Conservation (phyloP, 2,888 invertebrate genomes). For the Macrosoma leucophasiata region DNA sequence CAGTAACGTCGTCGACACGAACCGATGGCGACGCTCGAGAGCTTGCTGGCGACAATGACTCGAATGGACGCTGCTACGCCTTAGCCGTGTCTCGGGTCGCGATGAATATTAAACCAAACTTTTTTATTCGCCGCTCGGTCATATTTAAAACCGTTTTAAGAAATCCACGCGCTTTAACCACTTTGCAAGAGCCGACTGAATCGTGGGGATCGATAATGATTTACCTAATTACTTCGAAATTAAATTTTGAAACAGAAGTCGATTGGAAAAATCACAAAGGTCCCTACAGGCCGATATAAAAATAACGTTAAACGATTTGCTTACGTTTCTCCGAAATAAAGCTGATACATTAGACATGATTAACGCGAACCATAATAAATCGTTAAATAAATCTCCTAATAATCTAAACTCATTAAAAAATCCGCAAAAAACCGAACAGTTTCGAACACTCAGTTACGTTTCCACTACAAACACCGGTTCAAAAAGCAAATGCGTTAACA, state of each 20-base stretch:
- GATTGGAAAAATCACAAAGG: slow-evolving; percentile 18
- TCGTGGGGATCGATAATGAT: slow-evolving; percentile 19
- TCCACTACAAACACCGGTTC: background rate
- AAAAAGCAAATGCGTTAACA: background rate
- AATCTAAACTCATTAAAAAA: background rate
- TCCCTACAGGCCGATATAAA: background rate
- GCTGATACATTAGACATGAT: slow-evolving; percentile 15
- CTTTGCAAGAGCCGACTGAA: slow-evolving; percentile 17
- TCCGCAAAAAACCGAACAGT: too few relatives aligned
- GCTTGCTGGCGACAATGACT: too few relatives aligned
- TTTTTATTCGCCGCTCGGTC: too few relatives aligned
- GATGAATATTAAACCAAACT: too few relatives aligned
- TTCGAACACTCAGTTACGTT: slow-evolving; percentile 4
- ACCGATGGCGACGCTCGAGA: too few relatives aligned
- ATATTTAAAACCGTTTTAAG: slow-evolving; percentile 13
- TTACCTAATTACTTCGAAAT: slow-evolving; percentile 17
- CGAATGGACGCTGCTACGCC: too few relatives aligned
- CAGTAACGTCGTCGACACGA: too few relatives aligned
- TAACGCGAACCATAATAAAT: slow-evolving; percentile 1
- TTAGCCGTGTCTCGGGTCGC: too few relatives aligned
- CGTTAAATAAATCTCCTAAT: background rate
- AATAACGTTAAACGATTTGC: slow-evolving; percentile 11
- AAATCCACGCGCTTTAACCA: slow-evolving; percentile 20
- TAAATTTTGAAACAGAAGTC: slow-evolving; percentile 14
- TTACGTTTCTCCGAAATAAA: slow-evolving; percentile 7